Evolutionary conservation across 1,140 invertebrate genomes (phyloP), one percentile per base, ranked within the genome.

Genomic region (Octopus bimaculoides): DNA sequence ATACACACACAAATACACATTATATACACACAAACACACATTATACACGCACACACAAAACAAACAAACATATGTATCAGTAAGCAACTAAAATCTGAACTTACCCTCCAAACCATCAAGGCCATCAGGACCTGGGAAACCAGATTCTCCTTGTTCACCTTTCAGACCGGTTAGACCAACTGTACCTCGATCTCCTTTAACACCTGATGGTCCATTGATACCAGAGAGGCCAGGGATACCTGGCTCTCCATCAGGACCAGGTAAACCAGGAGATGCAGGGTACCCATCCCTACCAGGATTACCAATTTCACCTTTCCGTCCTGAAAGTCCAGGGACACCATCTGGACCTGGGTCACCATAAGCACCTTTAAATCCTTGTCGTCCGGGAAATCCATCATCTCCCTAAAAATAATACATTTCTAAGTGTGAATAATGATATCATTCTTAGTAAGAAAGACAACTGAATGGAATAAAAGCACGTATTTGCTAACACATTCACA

Each of bases 301-400:
- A 54, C 78, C 78, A 71, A 41, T 8, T 26, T 79, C 71, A 17
- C 78, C 78, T 5, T 17, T 9, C 17, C 75, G 66, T 77, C 84
- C 84, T 14, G 74, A 69, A 41, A 41, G 71, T 14, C 83, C 82
- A 17, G 12, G 12, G 5, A 20, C 12, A n/a, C 78, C 80, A 41
- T 77, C 76, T 12, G 52, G n/a, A 52, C 82, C 82, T 20, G 26
- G 4, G 8, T 54, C 20, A 10, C 74, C 93, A 92, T 69, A 89
- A 87, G 54, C 74, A 92, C 93, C 26, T 41, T 41, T 41, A 41
- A 41, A 3, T 41, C 26, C 26, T 41, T 41, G 26, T 41, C 1
- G 26, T 41, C 26, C 26, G 26, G 1, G 1, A 41, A 41, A 41
- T 41, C 26, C 26, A 41, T 41, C 26, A 41, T 41, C 26, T 41